Percentiles rank a stretch among this genome's conserved stretches.
These are phyloP conservation scores for Margarornis squamiger DNA, from an alignment of 2,797 vertebrate genomes.

Conservation along the genomic window DNA sequence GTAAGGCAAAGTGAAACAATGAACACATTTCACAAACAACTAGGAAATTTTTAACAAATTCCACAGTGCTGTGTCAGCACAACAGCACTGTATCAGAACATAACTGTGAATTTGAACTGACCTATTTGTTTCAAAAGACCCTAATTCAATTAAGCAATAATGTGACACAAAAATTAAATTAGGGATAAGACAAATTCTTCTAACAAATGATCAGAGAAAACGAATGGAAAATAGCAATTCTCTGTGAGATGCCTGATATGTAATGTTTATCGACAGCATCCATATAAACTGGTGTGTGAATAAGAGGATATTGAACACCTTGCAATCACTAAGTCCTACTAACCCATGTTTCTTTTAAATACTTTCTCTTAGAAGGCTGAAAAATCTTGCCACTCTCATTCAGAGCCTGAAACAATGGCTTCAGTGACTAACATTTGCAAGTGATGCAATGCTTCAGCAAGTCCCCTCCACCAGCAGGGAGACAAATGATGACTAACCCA, in stretches of 20 bases:
- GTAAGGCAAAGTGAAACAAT: background rate
- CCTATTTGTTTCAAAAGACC: background rate
- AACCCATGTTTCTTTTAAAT: background rate
- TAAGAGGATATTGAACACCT: background rate
- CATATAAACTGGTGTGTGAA: background rate
- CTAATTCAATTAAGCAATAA: background rate
- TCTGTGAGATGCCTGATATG: background rate
- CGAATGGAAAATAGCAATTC: background rate
- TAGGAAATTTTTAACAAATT: background rate
- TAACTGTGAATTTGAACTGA: background rate
- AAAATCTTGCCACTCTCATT: background rate
- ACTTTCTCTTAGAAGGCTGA: background rate
- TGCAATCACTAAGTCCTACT: background rate
- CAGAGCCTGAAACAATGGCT: background rate
- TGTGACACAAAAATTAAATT: background rate
- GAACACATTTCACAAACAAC: background rate
- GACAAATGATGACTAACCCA: conserved; percentile 50
- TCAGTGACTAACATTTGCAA: conserved; percentile 9
- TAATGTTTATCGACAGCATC: background rate
- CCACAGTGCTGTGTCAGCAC: background rate
- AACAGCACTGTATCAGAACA: background rate
- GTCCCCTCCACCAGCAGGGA: background rate
- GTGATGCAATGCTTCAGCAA: conserved; percentile 3
- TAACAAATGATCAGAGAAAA: background rate
- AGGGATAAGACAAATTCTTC: background rate